Conservation (phyloP, 1,140 invertebrate species). For the Proctacanthus coquilletti region DNA sequence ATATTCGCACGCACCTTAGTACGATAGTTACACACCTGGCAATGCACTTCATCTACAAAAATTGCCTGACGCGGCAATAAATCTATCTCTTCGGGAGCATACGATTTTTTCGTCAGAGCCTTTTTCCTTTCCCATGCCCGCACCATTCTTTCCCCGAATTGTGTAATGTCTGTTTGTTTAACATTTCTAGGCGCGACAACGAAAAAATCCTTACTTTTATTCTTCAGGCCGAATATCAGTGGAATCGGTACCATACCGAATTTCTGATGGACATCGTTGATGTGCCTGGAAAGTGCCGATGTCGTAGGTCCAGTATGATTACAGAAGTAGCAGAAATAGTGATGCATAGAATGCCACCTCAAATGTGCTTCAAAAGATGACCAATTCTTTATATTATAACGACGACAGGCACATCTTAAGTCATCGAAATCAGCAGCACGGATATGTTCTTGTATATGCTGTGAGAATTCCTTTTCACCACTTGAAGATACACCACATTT, state of each 20-base stretch:
- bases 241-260: slow-evolving; percentile 31
- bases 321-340: slow-evolving; percentile 21
- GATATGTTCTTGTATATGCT: too few relatives aligned
- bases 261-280: slow-evolving; percentile 37
- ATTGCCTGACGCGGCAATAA: slow-evolving; percentile 47
- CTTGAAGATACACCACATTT: too few relatives aligned
- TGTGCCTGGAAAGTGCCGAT: slow-evolving; percentile 29
- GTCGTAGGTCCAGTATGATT: slow-evolving; percentile 2
- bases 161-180: slow-evolving; percentile 9
- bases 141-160: slow-evolving; percentile 10
- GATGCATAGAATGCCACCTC: slow-evolving; percentile 30
- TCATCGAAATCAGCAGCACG: too few relatives aligned
- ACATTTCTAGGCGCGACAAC: slow-evolving; percentile 32
- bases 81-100: slow-evolving; percentile 42
- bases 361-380: slow-evolving; percentile 11
- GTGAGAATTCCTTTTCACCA: too few relatives aligned
- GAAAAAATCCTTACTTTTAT: slow-evolving; percentile 23
- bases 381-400: background rate
- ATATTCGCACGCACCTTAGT: slow-evolving; percentile 64
- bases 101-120: slow-evolving; percentile 26
- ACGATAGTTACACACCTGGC: slow-evolving; percentile 46
- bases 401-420: background rate
- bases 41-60: slow-evolving; percentile 42
- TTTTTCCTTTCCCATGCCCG: slow-evolving; percentile 6
- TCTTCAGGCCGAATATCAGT: slow-evolving; percentile 15